Conservation (phyloP, 2,113 vertebrate species). For the Platanista minor region DNA sequence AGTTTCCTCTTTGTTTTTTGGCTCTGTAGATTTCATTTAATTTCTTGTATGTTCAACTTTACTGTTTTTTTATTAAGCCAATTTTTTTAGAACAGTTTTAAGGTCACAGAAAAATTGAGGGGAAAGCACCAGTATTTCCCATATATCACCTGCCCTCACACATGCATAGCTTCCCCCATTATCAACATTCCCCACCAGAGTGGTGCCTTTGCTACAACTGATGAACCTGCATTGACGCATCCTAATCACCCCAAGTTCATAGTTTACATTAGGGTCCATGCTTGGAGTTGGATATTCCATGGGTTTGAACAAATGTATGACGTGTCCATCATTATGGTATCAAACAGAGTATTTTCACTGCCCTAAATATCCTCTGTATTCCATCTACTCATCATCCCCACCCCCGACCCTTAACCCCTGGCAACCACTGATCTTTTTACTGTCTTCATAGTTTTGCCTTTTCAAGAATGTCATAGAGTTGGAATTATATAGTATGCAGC, state of each 20-base stretch:
- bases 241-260: background rate
- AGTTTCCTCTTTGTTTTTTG: background rate
- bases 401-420: no score
- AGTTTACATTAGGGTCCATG: background rate
- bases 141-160: background rate
- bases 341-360: background rate
- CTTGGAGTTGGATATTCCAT: background rate
- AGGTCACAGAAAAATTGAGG: background rate
- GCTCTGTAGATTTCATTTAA: background rate
- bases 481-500: background rate
- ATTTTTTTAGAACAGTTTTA: background rate
- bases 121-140: background rate
- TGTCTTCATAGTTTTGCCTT: background rate
- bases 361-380: background rate
- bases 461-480: background rate
- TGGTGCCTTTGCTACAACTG: background rate
- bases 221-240: background rate
- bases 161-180: background rate
- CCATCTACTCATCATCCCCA: no score
- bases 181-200: background rate
- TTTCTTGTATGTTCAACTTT: background rate
- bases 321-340: no score
- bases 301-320: background rate
- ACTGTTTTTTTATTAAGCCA: background rate
- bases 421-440: background rate